Percentiles rank a stretch among this genome's conserved stretches.
Evolutionary conservation across 2,113 vertebrate species (phyloP).

Genomic region (Elgaria multicarinata): DNA sequence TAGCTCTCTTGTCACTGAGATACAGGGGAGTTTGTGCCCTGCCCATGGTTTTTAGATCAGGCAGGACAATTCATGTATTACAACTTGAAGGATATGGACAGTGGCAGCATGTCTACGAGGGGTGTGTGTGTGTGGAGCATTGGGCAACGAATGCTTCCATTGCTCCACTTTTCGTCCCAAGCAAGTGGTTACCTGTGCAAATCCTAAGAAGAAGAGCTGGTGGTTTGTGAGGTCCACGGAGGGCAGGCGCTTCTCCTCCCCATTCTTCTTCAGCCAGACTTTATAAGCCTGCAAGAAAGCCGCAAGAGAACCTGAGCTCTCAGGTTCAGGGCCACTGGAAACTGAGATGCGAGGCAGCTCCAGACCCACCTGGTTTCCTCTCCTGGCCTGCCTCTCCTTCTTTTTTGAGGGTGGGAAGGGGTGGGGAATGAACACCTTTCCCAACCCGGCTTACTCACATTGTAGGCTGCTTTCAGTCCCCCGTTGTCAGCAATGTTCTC

Average conservation of each 20-base stretch:
- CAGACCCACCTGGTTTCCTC: too few relatives aligned
- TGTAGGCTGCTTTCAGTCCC: slow-evolving; percentile 94
- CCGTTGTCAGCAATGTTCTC: slow-evolving; percentile 98
- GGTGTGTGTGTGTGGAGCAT: too few relatives aligned
- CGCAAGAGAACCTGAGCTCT: background rate
- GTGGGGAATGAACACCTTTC: too few relatives aligned
- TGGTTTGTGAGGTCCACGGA: slow-evolving; percentile 93
- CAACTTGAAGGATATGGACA: too few relatives aligned
- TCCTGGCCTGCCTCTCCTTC: accelerated
- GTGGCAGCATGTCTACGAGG: background rate
- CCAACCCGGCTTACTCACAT: slow-evolving; percentile 77
- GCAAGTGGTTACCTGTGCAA: slow-evolving; percentile 87
- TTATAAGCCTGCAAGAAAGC: slow-evolving; percentile 85
- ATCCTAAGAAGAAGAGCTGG: slow-evolving; percentile 97
- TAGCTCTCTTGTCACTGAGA: too few relatives aligned
- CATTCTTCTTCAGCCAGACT: slow-evolving; percentile 86
- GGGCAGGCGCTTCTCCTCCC: slow-evolving; percentile 90
- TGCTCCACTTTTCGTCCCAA: background rate
- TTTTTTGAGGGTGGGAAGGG: background rate
- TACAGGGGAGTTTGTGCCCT: background rate
- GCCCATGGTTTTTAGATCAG: background rate
- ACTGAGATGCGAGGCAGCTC: background rate
- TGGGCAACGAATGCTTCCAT: background rate
- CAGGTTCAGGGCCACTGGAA: background rate
- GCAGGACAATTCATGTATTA: background rate